phyloP scores from a whole-genome alignment of 1,140 invertebrate genomes.

The Holotrichia oblita region DNA sequence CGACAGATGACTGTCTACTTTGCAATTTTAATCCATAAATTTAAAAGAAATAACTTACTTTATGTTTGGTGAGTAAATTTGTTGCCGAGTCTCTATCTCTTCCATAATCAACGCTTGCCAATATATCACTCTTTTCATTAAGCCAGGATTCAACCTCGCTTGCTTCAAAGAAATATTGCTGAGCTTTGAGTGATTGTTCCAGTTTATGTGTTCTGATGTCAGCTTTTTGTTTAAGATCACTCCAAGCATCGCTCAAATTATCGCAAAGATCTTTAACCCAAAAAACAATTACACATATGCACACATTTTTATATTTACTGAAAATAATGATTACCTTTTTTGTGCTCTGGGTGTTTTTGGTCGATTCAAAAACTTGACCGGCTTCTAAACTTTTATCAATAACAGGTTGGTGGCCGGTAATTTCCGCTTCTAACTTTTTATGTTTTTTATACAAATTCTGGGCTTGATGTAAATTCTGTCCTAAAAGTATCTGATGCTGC shows the following conservation, averaged over 20 bases:
- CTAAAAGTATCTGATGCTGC: constrained; percentile 79
- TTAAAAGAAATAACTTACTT: constrained; percentile 70
- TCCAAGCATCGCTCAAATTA: constrained; percentile 69
- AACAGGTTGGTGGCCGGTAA: constrained; percentile 81
- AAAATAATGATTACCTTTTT: constrained; percentile 71
- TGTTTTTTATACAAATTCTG: constrained; percentile 94
- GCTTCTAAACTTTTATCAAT: constrained; percentile 83
- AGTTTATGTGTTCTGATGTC: constrained; percentile 78
- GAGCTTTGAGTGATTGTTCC: constrained; percentile 86
- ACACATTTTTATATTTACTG: not conserved
- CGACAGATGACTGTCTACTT: too few species aligned
- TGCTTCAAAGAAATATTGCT: constrained; percentile 91
- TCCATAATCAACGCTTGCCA: constrained; percentile 85
- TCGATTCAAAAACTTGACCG: constrained; percentile 75
- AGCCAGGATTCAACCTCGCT: constrained; percentile 94
- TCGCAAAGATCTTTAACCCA: not conserved
- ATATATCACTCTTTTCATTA: constrained; percentile 83
- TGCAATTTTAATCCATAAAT: too few species aligned
- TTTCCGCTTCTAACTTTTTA: constrained; percentile 88
- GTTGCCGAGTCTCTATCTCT: constrained; percentile 89
- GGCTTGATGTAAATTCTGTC: constrained; percentile 89
- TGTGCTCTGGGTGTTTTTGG: constrained; percentile 78
- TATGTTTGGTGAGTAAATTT: constrained; percentile 91
- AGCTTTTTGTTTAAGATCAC: constrained; percentile 73
- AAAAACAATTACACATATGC: not conserved